A percentile compares a stretch with the other conserved stretches of the same genome.
Conservation (phyloP, 2,888 invertebrate species). For the Ichneumoninae sp. region DNA sequence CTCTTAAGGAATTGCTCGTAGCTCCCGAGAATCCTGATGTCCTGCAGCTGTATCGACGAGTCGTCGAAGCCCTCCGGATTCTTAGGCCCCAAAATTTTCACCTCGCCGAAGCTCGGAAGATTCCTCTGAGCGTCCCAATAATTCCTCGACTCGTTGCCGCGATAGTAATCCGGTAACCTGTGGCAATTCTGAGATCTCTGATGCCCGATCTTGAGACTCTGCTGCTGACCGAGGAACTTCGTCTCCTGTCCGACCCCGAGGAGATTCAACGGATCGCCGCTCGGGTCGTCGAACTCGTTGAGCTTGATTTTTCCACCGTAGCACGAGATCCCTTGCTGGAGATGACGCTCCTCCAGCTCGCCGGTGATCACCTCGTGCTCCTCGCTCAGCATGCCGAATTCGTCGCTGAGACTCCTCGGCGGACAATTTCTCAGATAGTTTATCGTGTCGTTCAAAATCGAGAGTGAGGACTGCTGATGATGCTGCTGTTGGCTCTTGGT, state of each 20-base stretch:
- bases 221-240: conserved; percentile 62
- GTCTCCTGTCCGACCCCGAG: conserved; percentile 71
- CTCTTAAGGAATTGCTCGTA: conserved; percentile 77
- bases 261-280: conserved; percentile 62
- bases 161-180: conserved; percentile 49
- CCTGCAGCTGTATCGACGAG: conserved; percentile 74
- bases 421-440: conserved; percentile 75
- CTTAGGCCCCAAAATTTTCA: conserved; percentile 76
- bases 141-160: conserved; percentile 55
- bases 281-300: conserved; percentile 72
- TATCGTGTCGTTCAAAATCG: conserved; percentile 74
- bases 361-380: conserved; percentile 56
- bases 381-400: conserved; percentile 71
- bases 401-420: conserved; percentile 70
- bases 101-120: conserved; percentile 68
- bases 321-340: conserved; percentile 26
- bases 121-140: conserved; percentile 59
- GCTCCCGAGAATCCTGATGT: conserved; percentile 77
- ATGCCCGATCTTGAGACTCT: conserved; percentile 63
- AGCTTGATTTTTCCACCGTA: conserved; percentile 71
- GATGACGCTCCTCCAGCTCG: conserved; percentile 14
- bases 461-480: conserved; percentile 64
- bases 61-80: conserved; percentile 66
- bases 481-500: conserved; percentile 70
- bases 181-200: conserved; percentile 34